phyloP scores from a whole-genome alignment of 2,888 invertebrate species.

The Pollenia amentaria region DNA sequence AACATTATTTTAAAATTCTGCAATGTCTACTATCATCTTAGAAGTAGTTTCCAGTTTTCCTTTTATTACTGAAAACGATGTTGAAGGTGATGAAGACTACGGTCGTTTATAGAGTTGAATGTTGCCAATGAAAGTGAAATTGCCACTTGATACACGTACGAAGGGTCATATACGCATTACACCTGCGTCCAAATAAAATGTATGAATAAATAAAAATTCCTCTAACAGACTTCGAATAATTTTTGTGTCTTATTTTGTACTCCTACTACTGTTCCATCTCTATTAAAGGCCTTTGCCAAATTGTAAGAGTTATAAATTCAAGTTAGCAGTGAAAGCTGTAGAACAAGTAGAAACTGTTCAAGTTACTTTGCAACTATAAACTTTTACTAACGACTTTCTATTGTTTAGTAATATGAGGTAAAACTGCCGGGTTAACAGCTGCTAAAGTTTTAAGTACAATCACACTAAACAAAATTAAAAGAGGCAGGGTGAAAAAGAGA shows the following conservation, averaged over 20 bases:
- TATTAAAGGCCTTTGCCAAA: constrained; percentile 13
- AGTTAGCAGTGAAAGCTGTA: not conserved
- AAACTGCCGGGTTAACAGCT: constrained; percentile 72
- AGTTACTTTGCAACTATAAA: constrained; percentile 57
- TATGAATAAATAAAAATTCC: constrained; percentile 43
- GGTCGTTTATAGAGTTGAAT: constrained; percentile 57
- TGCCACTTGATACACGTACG: constrained; percentile 74
- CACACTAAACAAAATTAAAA: constrained; percentile 31
- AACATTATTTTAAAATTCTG: not conserved
- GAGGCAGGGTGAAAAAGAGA: not conserved
- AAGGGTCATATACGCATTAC: constrained; percentile 73
- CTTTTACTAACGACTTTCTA: constrained; percentile 71
- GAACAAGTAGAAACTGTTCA: constrained; percentile 3
- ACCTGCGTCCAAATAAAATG: constrained; percentile 79
- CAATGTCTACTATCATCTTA: not conserved
- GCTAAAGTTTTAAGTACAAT: constrained; percentile 71
- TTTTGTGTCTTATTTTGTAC: constrained; percentile 6
- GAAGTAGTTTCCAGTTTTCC: not conserved
- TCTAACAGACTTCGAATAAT: constrained; percentile 29
- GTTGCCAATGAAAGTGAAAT: constrained; percentile 79
- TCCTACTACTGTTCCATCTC: not conserved
- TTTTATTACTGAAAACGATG: constrained; percentile 23
- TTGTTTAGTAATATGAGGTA: constrained; percentile 73
- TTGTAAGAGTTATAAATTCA: constrained; percentile 60
- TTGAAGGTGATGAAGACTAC: constrained; percentile 45